phyloP scores from a whole-genome alignment of 1,140 invertebrate genomes.

The Bombus picipes region DNA sequence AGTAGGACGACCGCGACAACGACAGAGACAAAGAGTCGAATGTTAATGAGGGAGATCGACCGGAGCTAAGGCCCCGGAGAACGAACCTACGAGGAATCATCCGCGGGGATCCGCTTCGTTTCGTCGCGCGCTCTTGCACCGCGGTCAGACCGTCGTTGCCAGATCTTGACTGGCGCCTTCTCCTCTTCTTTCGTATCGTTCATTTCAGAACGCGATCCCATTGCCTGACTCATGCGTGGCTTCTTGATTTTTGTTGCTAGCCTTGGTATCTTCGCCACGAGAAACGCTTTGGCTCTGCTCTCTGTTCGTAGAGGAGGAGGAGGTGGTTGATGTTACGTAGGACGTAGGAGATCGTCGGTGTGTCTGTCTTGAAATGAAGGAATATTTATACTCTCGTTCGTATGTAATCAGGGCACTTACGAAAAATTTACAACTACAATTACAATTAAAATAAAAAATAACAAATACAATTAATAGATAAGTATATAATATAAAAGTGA shows the following conservation, averaged over 20 bases:
- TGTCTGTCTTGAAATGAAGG: no score
- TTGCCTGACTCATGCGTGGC: not conserved
- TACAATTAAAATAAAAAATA: no score
- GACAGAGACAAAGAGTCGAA: slow-evolving; percentile 67
- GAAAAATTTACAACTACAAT: no score
- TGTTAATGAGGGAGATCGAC: slow-evolving; percentile 67
- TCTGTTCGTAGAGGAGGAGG: no score
- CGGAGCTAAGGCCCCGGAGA: slow-evolving; percentile 24
- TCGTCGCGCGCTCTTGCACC: slow-evolving; percentile 29
- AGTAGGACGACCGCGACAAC: slow-evolving; percentile 57
- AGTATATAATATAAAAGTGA: no score
- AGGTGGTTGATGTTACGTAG: no score
- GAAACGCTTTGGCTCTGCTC: no score
- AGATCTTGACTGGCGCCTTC: slow-evolving; percentile 34
- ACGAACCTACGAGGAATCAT: slow-evolving; percentile 51
- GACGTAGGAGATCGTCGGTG: no score
- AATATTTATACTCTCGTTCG: no score
- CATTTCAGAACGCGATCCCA: not conserved
- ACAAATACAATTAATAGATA: no score
- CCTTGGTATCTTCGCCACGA: not conserved
- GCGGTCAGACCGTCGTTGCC: slow-evolving; percentile 23
- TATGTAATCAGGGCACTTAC: no score
- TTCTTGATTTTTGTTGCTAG: not conserved
- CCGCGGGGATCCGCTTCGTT: slow-evolving; percentile 49
- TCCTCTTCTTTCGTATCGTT: slow-evolving; percentile 18